Evolutionary conservation across 2,888 invertebrate species (phyloP), one percentile per base, ranked within the genome.

Genomic region (Lottia scabra): DNA sequence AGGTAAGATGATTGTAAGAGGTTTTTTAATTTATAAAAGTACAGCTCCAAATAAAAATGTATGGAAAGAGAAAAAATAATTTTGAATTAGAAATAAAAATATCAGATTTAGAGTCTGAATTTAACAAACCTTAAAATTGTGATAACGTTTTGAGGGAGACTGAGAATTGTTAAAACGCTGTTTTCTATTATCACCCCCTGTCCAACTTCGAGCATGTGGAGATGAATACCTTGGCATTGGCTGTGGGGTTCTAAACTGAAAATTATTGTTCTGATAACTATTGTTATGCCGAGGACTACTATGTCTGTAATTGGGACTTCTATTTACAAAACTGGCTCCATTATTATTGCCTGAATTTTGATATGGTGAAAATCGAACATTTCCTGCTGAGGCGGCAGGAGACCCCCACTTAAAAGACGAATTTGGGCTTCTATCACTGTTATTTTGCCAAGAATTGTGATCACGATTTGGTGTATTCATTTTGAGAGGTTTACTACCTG

Each of bases 171-270:
- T 23, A 56, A 56, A 56, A 56, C 56, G 56, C 19, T 56, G 19
- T 38, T 38, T 38, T 38, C 38, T 38, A 13, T 56, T 56, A 56
- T 23, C 19, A 56, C 23, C 56, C 19, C 56, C 56, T 15, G 56
- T 56, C 56, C 56, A 56, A 56, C 27, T 62, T 62, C 38, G 62
- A 38, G n/a, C 45, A 30, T 38, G 38, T 6, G 56, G 70, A 65
- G 27, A 63, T 44, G 26, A 70, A 63, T 27, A 65, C 67, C 26
- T 63, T 43, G n/a, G 26, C 62, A 69, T 44, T 16, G 68, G 68
- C 30, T 69, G 68, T 45, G 68, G 68, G 19, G 68, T 69, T 69
- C 68, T 43, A 26, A 69, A 69, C 44, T 45, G 44, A 30, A 30
- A 27, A 56, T 56, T 15, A 30, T 48, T 67, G 16, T 43, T 48